Evolutionary conservation across 2,113 vertebrate genomes (phyloP).

Genomic region (Cololabis saira): DNA sequence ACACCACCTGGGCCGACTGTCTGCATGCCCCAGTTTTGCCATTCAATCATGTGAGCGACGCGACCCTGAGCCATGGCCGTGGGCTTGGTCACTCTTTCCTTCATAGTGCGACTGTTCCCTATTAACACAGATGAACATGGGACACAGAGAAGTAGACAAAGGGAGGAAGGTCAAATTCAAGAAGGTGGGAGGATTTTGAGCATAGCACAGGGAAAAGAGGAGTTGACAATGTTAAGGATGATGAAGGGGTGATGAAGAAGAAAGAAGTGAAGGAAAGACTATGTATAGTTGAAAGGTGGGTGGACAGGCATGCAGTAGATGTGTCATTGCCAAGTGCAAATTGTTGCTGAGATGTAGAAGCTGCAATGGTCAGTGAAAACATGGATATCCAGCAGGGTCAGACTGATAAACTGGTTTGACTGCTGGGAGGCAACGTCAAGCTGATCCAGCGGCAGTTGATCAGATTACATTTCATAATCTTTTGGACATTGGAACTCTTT

Average conservation of each 20-base stretch:
- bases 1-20: slow-evolving; percentile 75
- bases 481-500: background rate
- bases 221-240: background rate
- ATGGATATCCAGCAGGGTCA: slow-evolving; percentile 8
- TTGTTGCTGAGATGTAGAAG: slow-evolving; percentile 4
- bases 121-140: background rate
- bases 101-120: slow-evolving; percentile 95
- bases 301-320: slow-evolving; percentile 11
- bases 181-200: slow-evolving; percentile 8
- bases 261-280: background rate
- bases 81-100: slow-evolving; percentile 97
- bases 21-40: slow-evolving; percentile 95
- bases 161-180: background rate
- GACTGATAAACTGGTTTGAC: slow-evolving; percentile 38
- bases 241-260: background rate
- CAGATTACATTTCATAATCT: background rate
- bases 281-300: slow-evolving; percentile 1
- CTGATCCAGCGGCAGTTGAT: background rate
- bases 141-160: slow-evolving; percentile 2
- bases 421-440: background rate
- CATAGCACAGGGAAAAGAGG: no score
- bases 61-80: slow-evolving; percentile 96
- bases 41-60: slow-evolving; percentile 98
- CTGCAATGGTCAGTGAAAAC: slow-evolving; percentile 24
- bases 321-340: slow-evolving; percentile 24